Conservation (phyloP, 2,888 invertebrate species). For the Perithous albicinctus region DNA sequence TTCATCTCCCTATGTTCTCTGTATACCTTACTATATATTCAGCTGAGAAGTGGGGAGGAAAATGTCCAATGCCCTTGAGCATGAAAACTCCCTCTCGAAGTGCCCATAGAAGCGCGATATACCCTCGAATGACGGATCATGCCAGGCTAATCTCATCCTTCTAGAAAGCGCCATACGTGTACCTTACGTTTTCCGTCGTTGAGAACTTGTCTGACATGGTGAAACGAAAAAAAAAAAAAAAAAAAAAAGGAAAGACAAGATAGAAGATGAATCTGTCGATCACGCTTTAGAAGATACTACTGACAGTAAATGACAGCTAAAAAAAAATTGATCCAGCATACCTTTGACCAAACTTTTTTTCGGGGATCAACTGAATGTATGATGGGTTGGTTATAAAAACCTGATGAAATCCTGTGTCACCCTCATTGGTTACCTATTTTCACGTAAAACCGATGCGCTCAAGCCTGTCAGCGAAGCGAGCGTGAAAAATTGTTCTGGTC, state of each 20-base stretch:
- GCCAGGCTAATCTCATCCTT: constrained; percentile 38
- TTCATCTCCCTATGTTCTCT: background rate
- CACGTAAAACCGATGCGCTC: background rate
- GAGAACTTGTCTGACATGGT: background rate
- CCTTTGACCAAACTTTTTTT: background rate
- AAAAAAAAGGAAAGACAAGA: too few relatives aligned
- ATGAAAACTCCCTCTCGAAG: constrained; percentile 2
- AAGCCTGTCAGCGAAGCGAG: background rate
- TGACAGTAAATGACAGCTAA: background rate
- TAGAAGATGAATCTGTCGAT: background rate
- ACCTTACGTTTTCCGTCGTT: background rate
- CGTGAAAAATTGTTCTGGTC: background rate
- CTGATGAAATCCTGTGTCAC: background rate
- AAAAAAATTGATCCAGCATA: background rate
- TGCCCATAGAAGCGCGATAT: constrained; percentile 43
- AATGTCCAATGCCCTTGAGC: constrained; percentile 59
- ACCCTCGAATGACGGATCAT: constrained; percentile 36
- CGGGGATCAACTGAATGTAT: background rate
- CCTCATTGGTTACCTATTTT: background rate
- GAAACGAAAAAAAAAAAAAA: background rate
- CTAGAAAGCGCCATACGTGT: constrained; percentile 13
- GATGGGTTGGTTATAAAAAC: background rate
- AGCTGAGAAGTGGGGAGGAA: constrained; percentile 16
- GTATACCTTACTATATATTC: constrained; percentile 27
- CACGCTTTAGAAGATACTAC: background rate